Evolutionary conservation across 1,140 invertebrate species (phyloP).

Genomic region (Pseudomyrmex dendroicus): DNA sequence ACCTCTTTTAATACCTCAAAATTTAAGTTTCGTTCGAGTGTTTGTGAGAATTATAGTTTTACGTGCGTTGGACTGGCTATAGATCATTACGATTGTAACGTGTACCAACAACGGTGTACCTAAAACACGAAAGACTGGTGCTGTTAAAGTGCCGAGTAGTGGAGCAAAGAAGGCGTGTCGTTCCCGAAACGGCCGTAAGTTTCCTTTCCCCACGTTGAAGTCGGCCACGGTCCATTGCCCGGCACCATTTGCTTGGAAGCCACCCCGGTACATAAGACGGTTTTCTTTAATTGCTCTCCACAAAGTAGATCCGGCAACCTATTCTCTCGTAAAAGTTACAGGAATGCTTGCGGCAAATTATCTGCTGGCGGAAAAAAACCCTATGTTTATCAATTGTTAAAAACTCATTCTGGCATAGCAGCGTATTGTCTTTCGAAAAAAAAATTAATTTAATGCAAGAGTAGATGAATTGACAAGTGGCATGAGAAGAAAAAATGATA

Average conservation of each 20-base stretch:
- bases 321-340: constrained; percentile 68
- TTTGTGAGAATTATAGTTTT: background rate
- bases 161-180: constrained; percentile 64
- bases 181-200: constrained; percentile 64
- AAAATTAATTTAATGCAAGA: background rate
- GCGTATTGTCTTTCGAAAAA: background rate
- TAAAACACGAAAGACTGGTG: constrained; percentile 14
- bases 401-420: background rate
- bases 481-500: background rate
- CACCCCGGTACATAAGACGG: constrained; percentile 64
- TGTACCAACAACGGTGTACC: constrained; percentile 13
- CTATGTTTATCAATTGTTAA: background rate
- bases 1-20: background rate
- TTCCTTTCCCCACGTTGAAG: constrained; percentile 28
- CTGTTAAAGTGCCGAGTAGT: constrained; percentile 68
- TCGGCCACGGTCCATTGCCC: constrained; percentile 66
- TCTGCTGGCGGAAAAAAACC: background rate
- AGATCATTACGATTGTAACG: constrained; percentile 44
- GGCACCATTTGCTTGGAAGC: constrained; percentile 59
- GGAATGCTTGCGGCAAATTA: constrained; percentile 31
- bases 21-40: background rate
- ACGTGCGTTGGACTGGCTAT: constrained; percentile 1
- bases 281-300: constrained; percentile 76
- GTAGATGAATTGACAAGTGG: background rate
- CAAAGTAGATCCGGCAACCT: constrained; percentile 57